Evolutionary conservation across 2,113 vertebrate genomes (phyloP).

Genomic region (Natator depressus): DNA sequence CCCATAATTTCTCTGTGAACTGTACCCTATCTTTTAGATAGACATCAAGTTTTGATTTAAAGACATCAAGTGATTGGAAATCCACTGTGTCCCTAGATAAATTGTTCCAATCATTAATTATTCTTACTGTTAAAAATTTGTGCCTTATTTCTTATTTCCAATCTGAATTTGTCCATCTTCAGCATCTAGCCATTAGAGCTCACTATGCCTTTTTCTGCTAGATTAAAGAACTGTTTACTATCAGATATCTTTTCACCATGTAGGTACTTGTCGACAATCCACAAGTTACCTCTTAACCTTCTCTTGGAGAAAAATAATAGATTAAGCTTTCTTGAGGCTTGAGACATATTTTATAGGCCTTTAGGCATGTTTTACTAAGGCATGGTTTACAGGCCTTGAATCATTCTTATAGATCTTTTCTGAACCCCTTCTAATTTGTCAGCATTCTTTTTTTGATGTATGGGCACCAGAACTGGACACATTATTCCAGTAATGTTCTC

Average conservation of each 20-base stretch:
- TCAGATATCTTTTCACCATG: background rate
- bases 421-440: background rate
- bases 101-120: background rate
- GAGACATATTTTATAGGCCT: background rate
- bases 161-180: background rate
- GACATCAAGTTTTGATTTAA: background rate
- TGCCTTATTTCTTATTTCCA: background rate
- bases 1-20: conserved; percentile 42
- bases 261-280: background rate
- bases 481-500: background rate
- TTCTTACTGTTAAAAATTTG: background rate
- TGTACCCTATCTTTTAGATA: conserved; percentile 14
- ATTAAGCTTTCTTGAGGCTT: background rate
- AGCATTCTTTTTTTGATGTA: background rate
- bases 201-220: background rate
- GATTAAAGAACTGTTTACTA: background rate
- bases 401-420: background rate
- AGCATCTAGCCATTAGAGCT: background rate
- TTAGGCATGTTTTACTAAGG: background rate
- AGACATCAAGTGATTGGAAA: background rate
- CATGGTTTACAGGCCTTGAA: background rate
- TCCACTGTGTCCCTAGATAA: background rate
- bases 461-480: background rate
- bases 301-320: background rate
- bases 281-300: background rate